These are phyloP conservation scores for Eubasilissa regina DNA, from an alignment of 1,140 invertebrate species.

Conservation along the genomic window DNA sequence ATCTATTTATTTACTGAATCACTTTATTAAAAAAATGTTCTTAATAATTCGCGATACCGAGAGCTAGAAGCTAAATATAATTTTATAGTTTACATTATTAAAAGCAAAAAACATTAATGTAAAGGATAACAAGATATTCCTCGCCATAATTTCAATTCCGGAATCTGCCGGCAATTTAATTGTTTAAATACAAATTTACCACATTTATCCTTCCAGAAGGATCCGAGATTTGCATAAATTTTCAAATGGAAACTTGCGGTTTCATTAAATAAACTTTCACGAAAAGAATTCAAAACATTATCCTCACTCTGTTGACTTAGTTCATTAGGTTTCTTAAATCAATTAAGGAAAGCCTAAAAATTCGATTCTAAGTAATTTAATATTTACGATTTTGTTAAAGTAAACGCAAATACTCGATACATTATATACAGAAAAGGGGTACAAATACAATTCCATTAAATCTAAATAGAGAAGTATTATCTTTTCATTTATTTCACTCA, in stretches of 20 bases:
- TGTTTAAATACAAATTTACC: background rate
- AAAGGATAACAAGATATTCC: too few species aligned
- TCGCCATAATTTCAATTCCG: background rate
- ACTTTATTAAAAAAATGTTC: background rate
- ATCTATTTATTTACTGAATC: too few species aligned
- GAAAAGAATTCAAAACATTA: slow-evolving; percentile 15
- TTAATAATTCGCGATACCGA: background rate
- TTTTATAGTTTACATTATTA: too few species aligned
- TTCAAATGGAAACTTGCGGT: slow-evolving; percentile 13
- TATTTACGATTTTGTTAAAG: background rate
- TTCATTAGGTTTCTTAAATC: slow-evolving; percentile 36
- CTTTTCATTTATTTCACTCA: too few species aligned
- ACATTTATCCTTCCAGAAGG: slow-evolving; percentile 17
- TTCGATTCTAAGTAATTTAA: slow-evolving; percentile 17
- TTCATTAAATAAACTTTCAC: slow-evolving; percentile 42
- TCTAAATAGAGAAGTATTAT: too few species aligned
- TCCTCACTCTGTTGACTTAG: background rate
- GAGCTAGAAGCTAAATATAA: background rate
- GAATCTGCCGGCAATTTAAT: background rate
- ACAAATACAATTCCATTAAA: too few species aligned
- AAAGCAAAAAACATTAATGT: too few species aligned
- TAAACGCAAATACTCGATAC: background rate
- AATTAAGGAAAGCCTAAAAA: slow-evolving; percentile 23
- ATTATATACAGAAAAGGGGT: background rate
- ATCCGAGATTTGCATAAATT: slow-evolving; percentile 10